These are phyloP conservation scores for Apostichopus parvimensis DNA, from an alignment of 35 echinoderm and acorn worm species.

Conservation along the genomic window DNA sequence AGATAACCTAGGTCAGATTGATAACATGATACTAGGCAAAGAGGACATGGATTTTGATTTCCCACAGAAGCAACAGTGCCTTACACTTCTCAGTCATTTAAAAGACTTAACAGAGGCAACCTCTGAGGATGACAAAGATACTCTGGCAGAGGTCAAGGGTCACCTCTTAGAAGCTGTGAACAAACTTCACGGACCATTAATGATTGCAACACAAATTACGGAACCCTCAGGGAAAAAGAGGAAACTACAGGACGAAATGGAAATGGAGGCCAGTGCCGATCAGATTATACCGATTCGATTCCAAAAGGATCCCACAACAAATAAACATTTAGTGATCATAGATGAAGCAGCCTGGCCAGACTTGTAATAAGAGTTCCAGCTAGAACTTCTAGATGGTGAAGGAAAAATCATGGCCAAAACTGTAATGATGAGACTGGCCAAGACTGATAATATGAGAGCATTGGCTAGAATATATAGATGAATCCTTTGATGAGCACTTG, in stretches of 20 bases:
- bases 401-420: no score
- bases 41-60: constrained; percentile 15
- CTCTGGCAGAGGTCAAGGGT: constrained; percentile 47
- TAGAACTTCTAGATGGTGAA: no score
- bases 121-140: constrained; percentile 18
- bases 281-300: constrained; percentile 40
- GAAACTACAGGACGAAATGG: constrained; percentile 13
- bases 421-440: no score
- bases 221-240: constrained; percentile 18
- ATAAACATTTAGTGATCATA: no score
- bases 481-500: no score
- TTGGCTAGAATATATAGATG: no score
- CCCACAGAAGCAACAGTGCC: constrained; percentile 19
- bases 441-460: no score
- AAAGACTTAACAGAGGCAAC: constrained; percentile 33
- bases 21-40: not conserved
- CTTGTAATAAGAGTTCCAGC: no score
- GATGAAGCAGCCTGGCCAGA: no score
- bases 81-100: constrained; percentile 13
- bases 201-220: not conserved
- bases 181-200: constrained; percentile 18
- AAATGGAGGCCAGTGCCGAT: not conserved
- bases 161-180: constrained; percentile 44
- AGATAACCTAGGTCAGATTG: not conserved
- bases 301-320: constrained; percentile 38